These are phyloP conservation scores for Pammene aurita DNA, from an alignment of 2,888 invertebrate genomes.

Conservation along the genomic window DNA sequence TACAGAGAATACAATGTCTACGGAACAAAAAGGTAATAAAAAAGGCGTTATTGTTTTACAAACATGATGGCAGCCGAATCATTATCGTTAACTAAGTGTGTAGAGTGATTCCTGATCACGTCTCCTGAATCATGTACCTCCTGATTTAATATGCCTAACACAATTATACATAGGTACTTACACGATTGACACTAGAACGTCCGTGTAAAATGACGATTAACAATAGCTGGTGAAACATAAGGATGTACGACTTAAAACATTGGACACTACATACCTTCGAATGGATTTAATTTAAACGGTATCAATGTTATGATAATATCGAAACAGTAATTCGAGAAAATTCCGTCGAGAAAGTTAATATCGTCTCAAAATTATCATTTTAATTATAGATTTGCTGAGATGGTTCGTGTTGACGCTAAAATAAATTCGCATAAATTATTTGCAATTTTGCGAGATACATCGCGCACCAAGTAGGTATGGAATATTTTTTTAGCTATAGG, in stretches of 20 bases:
- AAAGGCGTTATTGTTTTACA: no score
- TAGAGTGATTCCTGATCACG: no score
- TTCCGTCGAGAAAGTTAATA: conserved; percentile 30
- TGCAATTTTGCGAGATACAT: background rate
- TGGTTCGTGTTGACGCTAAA: conserved; percentile 6
- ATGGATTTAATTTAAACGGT: conserved; percentile 17
- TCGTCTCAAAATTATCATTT: conserved; percentile 12
- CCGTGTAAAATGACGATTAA: background rate
- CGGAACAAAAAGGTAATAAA: no score
- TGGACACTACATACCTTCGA: background rate
- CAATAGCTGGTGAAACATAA: background rate
- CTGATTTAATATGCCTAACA: no score
- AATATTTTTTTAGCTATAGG: background rate
- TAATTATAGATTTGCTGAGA: conserved; percentile 22
- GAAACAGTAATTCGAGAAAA: conserved; percentile 18
- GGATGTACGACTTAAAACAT: no score
- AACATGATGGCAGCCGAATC: no score
- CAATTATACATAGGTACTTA: no score
- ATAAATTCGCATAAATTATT: conserved; percentile 20
- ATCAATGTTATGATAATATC: conserved; percentile 36
- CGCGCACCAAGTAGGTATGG: background rate
- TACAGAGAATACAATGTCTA: no score
- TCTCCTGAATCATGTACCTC: no score
- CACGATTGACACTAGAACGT: no score
- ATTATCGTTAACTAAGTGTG: no score